phyloP scores from a whole-genome alignment of 1,140 invertebrate genomes.

The Anadara kagoshimensis region DNA sequence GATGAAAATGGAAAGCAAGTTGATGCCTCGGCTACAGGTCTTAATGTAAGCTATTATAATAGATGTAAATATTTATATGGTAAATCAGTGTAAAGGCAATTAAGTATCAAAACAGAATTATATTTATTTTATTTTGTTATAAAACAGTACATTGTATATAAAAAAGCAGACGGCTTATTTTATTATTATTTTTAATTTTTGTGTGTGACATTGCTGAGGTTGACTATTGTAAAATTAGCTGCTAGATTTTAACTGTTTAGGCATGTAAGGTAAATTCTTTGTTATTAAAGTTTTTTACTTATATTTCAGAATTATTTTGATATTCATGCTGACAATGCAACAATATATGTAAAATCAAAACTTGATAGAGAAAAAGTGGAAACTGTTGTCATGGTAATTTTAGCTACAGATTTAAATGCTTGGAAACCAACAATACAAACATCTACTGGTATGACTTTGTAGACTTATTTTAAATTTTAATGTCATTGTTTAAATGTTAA shows the following conservation, averaged over 20 bases:
- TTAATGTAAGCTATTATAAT: conserved; percentile 34
- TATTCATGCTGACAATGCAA: conserved; percentile 43
- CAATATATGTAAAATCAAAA: conserved; percentile 38
- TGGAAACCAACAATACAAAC: conserved; percentile 46
- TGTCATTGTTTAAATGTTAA: not conserved
- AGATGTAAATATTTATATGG: too few species aligned
- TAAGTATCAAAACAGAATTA: too few species aligned
- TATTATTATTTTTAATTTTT: too few species aligned
- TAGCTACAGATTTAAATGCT: conserved; percentile 53
- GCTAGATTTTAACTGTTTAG: too few species aligned
- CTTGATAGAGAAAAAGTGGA: conserved; percentile 61
- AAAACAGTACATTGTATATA: too few species aligned
- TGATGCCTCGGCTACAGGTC: conserved; percentile 23
- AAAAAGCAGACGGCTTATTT: too few species aligned
- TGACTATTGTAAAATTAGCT: too few species aligned
- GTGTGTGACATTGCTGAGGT: too few species aligned
- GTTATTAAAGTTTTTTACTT: not conserved
- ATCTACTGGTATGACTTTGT: conserved; percentile 51
- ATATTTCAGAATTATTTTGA: conserved; percentile 59
- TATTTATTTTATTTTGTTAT: too few species aligned
- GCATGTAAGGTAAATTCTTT: too few species aligned
- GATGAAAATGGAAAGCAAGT: conserved; percentile 45
- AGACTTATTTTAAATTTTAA: not conserved
- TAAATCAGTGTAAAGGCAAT: too few species aligned
- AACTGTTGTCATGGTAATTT: conserved; percentile 47